Conservation (phyloP, 2,113 vertebrate species). For the Poeciliopsis retropinna region DNA sequence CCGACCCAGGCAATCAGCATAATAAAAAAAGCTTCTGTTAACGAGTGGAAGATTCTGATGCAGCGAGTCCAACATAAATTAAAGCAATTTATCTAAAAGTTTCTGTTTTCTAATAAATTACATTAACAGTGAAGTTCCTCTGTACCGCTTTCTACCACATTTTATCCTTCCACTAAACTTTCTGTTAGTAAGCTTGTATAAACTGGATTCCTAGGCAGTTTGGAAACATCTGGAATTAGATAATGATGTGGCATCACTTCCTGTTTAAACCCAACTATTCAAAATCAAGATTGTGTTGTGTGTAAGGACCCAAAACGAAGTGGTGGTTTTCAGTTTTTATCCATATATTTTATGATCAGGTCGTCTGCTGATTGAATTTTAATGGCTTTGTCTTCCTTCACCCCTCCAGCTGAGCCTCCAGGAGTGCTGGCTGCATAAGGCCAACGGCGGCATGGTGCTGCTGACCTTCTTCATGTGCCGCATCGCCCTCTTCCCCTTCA, state of each 20-base stretch:
- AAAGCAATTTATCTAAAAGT: too few species aligned
- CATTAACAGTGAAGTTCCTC: too few species aligned
- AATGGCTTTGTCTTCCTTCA: background rate
- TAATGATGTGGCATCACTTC: background rate
- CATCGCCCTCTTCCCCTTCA: slow-evolving; percentile 95
- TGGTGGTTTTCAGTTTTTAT: background rate
- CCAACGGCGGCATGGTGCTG: slow-evolving; percentile 89
- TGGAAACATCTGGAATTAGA: background rate
- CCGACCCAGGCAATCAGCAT: too few species aligned
- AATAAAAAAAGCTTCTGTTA: too few species aligned
- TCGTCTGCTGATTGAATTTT: background rate
- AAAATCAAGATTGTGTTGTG: too few species aligned
- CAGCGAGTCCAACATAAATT: too few species aligned
- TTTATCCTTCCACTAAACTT: background rate
- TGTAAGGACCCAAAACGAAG: too few species aligned
- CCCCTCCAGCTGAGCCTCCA: slow-evolving; percentile 87
- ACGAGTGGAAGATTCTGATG: too few species aligned
- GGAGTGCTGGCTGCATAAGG: slow-evolving; percentile 90
- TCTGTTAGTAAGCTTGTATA: background rate
- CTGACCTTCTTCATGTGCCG: slow-evolving; percentile 93
- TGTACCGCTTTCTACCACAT: too few species aligned
- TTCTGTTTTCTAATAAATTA: too few species aligned
- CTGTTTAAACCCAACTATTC: background rate
- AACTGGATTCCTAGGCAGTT: background rate
- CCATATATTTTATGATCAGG: background rate